These are phyloP conservation scores for Megamerina dolium DNA, from an alignment of 2,888 invertebrate species.

Conservation along the genomic window DNA sequence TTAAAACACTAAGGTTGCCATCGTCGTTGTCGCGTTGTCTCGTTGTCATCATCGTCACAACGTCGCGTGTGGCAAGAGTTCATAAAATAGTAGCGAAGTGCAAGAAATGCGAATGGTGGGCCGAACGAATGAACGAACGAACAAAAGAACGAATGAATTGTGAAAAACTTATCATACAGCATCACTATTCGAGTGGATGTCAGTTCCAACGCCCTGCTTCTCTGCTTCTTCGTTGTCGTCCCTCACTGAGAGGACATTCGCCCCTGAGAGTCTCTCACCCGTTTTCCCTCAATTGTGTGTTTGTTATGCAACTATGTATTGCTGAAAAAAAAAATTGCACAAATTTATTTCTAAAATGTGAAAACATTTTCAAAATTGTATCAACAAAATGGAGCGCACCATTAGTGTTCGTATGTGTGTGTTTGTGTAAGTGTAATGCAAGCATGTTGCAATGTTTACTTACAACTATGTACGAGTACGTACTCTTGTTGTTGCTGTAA, in stretches of 20 bases:
- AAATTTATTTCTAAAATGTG: not conserved
- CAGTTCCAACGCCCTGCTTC: no score
- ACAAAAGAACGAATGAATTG: not conserved
- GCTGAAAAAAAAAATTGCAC: not conserved
- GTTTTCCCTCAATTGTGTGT: not conserved
- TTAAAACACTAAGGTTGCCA: slow-evolving; percentile 2
- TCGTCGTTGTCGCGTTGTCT: no score
- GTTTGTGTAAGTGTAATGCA: slow-evolving; percentile 1
- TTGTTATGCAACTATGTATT: not conserved
- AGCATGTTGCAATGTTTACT: not conserved
- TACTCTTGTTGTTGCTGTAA: not conserved
- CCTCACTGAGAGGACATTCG: slow-evolving; percentile 8
- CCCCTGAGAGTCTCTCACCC: no score
- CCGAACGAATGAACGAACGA: not conserved
- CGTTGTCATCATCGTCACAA: slow-evolving; percentile 22
- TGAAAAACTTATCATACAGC: no score
- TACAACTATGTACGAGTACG: not conserved
- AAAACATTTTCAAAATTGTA: not conserved
- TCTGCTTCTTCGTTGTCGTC: not conserved
- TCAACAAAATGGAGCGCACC: slow-evolving; percentile 4
- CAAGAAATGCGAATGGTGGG: not conserved
- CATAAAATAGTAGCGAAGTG: slow-evolving; percentile 12
- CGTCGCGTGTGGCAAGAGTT: slow-evolving; percentile 18
- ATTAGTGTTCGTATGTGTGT: not conserved
- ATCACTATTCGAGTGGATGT: no score